Conservation (phyloP, 23 tunicate genomes). For the Styela plicata region DNA sequence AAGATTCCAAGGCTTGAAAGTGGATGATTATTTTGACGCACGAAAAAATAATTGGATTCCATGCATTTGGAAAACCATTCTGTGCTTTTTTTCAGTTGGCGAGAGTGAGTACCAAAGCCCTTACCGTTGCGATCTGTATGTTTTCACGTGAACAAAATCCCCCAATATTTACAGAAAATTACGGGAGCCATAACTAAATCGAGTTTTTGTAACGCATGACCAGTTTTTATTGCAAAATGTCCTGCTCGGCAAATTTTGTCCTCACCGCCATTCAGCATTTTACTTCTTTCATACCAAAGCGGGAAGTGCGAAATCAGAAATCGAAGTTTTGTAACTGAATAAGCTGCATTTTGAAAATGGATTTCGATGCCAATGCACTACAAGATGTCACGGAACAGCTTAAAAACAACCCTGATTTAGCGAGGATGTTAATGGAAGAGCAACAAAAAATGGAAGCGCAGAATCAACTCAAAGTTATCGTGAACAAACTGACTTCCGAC, state of each 20-base stretch:
- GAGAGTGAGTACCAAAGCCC: too few relatives aligned
- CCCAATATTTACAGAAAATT: too few relatives aligned
- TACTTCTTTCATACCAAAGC: not conserved
- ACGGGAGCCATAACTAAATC: too few relatives aligned
- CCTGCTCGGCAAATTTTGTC: not conserved
- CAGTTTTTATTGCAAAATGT: not conserved
- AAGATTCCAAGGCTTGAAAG: too few relatives aligned
- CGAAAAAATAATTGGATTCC: too few relatives aligned
- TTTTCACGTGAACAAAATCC: too few relatives aligned
- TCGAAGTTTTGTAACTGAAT: not conserved
- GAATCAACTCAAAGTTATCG: slow-evolving; percentile 78
- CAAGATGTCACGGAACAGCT: slow-evolving; percentile 84
- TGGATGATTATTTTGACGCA: too few relatives aligned
- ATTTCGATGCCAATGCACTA: slow-evolving; percentile 56
- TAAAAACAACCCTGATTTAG: slow-evolving; percentile 87
- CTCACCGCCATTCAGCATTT: not conserved
- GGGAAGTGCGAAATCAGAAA: too few relatives aligned
- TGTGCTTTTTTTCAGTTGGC: too few relatives aligned
- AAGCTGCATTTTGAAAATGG: not conserved
- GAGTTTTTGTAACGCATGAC: not conserved
- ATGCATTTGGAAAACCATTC: too few relatives aligned
- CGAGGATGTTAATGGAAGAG: slow-evolving; percentile 81
- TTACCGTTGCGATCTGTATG: too few relatives aligned
- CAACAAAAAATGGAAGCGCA: slow-evolving; percentile 96
- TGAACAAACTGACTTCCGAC: slow-evolving; percentile 67